Evolutionary conservation across 1,140 invertebrate genomes (phyloP).

Genomic region (Trypoxylus dichotomus): DNA sequence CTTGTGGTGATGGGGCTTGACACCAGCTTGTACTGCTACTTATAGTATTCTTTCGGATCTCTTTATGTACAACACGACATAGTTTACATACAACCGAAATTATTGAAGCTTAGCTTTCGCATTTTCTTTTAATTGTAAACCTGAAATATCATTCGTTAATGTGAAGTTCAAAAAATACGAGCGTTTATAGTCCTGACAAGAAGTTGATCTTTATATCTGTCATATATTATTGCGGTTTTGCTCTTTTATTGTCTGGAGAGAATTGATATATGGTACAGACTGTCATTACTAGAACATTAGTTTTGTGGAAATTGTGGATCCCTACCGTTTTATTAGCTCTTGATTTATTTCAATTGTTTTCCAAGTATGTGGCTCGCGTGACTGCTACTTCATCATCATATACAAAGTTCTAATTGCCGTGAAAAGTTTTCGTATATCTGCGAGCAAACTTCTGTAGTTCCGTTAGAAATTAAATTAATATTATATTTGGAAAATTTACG

Average conservation of each 20-base stretch:
- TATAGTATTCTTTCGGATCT: constrained; percentile 4
- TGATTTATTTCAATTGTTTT: constrained; percentile 30
- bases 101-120: background rate
- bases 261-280: constrained; percentile 4
- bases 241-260: constrained; percentile 13
- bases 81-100: background rate
- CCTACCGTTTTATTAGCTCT: constrained; percentile 26
- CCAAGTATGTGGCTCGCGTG: constrained; percentile 15
- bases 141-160: background rate
- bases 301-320: constrained; percentile 26
- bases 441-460: constrained; percentile 11
- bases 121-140: background rate
- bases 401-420: constrained; percentile 18
- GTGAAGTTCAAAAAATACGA: background rate
- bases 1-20: constrained; percentile 36
- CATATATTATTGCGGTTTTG: constrained; percentile 7
- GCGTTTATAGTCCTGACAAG: background rate
- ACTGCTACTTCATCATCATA: constrained; percentile 8
- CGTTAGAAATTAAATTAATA: constrained; percentile 23
- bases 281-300: constrained; percentile 25
- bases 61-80: background rate
- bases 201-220: background rate
- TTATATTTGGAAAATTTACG: constrained; percentile 26
- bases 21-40: constrained; percentile 34
- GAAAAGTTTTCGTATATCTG: constrained; percentile 20